A percentile compares a stretch with the other conserved stretches of the same genome.
Conservation (phyloP, 2,888 invertebrate genomes). For the Xiphydria camelus region DNA sequence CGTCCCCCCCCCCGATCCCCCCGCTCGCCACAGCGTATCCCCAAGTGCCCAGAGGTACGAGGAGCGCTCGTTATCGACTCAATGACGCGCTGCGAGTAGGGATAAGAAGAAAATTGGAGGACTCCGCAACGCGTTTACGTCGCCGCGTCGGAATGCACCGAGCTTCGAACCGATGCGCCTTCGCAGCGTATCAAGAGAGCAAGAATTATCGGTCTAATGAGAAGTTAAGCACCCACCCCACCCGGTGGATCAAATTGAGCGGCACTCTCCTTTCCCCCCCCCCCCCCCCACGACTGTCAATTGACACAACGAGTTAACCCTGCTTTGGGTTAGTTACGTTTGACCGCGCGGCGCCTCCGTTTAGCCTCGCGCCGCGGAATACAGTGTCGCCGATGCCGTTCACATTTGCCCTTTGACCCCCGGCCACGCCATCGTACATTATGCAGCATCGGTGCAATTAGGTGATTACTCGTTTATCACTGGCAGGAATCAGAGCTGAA, state of each 20-base stretch:
- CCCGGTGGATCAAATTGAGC: constrained; percentile 35
- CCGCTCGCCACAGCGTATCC: too few species aligned
- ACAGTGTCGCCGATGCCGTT: constrained; percentile 16
- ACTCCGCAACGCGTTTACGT: too few species aligned
- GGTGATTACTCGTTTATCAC: constrained; percentile 33
- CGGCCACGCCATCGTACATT: constrained; percentile 27
- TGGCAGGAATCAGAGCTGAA: background rate
- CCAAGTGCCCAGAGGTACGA: too few species aligned
- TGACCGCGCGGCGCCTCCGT: constrained; percentile 37
- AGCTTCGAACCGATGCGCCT: too few species aligned
- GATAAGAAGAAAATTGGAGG: too few species aligned
- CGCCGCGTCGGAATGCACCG: too few species aligned
- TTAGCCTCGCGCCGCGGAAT: background rate
- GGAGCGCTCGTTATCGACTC: too few species aligned
- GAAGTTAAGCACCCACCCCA: constrained; percentile 29
- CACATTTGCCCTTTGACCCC: constrained; percentile 38
- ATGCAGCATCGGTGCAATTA: constrained; percentile 39
- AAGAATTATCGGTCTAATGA: constrained; percentile 35
- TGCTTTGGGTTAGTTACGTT: constrained; percentile 48
- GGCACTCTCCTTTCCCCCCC: constrained; percentile 34
- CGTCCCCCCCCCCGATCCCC: too few species aligned
- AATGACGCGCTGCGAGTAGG: too few species aligned
- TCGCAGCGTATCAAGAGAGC: too few species aligned
- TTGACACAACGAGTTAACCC: constrained; percentile 56
- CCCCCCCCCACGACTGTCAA: constrained; percentile 29